Evolutionary conservation across 2,888 invertebrate species (phyloP).

Genomic region (Sphecodes monilicornis): DNA sequence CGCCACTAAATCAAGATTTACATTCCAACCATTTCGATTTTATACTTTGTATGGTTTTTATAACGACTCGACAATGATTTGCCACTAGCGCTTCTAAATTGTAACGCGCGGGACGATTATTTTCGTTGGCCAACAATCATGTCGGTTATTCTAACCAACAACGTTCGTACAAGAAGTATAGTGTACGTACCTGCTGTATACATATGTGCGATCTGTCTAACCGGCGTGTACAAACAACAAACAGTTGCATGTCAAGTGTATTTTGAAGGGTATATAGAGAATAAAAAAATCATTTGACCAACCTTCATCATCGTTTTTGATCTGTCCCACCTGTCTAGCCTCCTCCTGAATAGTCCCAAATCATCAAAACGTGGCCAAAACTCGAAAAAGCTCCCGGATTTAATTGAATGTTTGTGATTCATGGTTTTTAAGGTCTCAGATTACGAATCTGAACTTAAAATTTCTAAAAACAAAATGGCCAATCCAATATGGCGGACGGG

Average conservation of each 20-base stretch:
- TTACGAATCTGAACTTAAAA: no score
- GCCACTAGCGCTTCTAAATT: slow-evolving; percentile 8
- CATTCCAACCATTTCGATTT: slow-evolving; percentile 26
- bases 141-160: slow-evolving; percentile 4
- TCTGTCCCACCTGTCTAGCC: background rate
- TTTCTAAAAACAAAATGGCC: no score
- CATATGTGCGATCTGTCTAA: slow-evolving; percentile 57
- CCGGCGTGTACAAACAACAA: slow-evolving; percentile 62
- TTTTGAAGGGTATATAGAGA: slow-evolving; percentile 57
- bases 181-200: slow-evolving; percentile 44
- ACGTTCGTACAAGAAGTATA: slow-evolving; percentile 19
- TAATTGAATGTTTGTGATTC: no score
- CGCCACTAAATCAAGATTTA: slow-evolving; percentile 7
- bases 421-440: no score
- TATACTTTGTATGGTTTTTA: slow-evolving; percentile 47
- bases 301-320: slow-evolving; percentile 11
- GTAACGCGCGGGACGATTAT: background rate
- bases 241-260: slow-evolving; percentile 60
- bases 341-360: no score
- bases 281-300: slow-evolving; percentile 65
- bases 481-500: no score
- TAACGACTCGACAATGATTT: slow-evolving; percentile 34
- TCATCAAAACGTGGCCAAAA: no score
- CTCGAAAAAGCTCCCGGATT: no score
- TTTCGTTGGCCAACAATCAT: slow-evolving; percentile 33